Evolutionary conservation across 2,113 vertebrate species (phyloP), one percentile per base, ranked within the genome.

Genomic region (Tupaia chinensis): DNA sequence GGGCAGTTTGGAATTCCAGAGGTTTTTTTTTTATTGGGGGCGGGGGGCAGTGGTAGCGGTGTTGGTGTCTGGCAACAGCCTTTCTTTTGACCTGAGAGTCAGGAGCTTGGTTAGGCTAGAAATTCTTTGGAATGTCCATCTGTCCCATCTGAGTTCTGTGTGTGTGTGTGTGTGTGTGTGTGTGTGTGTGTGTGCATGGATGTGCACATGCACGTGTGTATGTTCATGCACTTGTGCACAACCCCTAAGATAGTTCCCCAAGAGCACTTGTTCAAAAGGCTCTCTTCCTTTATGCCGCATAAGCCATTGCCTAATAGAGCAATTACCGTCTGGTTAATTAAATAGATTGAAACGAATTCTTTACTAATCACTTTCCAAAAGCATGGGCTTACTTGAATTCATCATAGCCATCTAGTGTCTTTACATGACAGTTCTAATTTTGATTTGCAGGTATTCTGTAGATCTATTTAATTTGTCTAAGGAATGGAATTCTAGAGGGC

Each of bases 321-420:
- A 63, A 5, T 95, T 92, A 78, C 22, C 9, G 66, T 20, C 63
- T 61, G 66, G 60, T 66, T 90, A 89, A 88, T 96, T 95, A 96
- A 93, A 53, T 7, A 88, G n/a, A 34, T 32, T 29, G 32, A 63
- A 91, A 72, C 72, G 74, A 83, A 77, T 72, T 88, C 56, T 87
- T 91, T 60, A 32, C 89, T 95, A 63, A 95, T 92, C 58, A 32
- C 69, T 88, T 92, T 66, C 77, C 11, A 9, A 56, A 68, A 95
- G 25, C 23, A 13, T 5, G 25, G 9, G 19, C 76, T 89, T 34
- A 32, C 82, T 78, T 81, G 44, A 61, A 69, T 91, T 84, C 69
- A 69, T 80, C 88, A 63, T 32, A 63, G 61, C 66, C 32, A 83
- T 68, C 7, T 34, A 7, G 9, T 77, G 16, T 44, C 82, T 88